These are phyloP conservation scores for Dasypolia templi DNA, from an alignment of 2,888 invertebrate genomes.

Conservation along the genomic window DNA sequence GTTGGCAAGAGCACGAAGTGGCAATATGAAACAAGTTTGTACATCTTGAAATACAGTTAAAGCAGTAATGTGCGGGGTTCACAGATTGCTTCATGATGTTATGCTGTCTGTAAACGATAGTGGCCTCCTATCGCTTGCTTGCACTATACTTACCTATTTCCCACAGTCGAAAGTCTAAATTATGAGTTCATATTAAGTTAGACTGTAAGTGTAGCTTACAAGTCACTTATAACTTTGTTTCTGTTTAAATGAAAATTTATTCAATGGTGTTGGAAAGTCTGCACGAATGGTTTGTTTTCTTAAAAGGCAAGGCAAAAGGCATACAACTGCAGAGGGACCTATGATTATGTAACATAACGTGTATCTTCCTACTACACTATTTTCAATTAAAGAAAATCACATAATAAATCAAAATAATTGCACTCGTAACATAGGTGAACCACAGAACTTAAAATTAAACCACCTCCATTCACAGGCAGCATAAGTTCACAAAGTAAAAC, in stretches of 20 bases:
- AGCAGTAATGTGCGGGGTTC: slow-evolving; percentile 37
- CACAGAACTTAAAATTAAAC: slow-evolving; percentile 47
- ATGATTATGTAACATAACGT: too few relatives aligned
- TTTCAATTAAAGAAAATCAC: slow-evolving; percentile 17
- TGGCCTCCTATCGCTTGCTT: slow-evolving; percentile 38
- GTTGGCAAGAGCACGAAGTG: slow-evolving; percentile 45
- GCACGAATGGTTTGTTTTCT: too few relatives aligned
- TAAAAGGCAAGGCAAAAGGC: too few relatives aligned
- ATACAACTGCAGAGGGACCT: too few relatives aligned
- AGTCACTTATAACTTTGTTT: not conserved
- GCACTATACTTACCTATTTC: slow-evolving; percentile 54
- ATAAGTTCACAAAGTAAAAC: slow-evolving; percentile 42
- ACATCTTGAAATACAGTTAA: slow-evolving; percentile 48
- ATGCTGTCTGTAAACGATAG: slow-evolving; percentile 44
- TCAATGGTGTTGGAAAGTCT: not conserved
- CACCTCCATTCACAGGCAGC: slow-evolving; percentile 16
- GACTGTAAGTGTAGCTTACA: slow-evolving; percentile 25
- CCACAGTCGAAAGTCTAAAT: slow-evolving; percentile 54
- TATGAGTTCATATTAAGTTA: slow-evolving; percentile 31
- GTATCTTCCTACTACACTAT: not conserved
- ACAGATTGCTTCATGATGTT: slow-evolving; percentile 52
- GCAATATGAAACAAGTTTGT: slow-evolving; percentile 35
- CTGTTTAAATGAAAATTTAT: not conserved
- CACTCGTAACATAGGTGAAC: slow-evolving; percentile 36
- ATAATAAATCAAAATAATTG: slow-evolving; percentile 11